Base-by-base conservation (phyloP, 2,797 vertebrate genomes). In the Sebastes minor region DNA sequence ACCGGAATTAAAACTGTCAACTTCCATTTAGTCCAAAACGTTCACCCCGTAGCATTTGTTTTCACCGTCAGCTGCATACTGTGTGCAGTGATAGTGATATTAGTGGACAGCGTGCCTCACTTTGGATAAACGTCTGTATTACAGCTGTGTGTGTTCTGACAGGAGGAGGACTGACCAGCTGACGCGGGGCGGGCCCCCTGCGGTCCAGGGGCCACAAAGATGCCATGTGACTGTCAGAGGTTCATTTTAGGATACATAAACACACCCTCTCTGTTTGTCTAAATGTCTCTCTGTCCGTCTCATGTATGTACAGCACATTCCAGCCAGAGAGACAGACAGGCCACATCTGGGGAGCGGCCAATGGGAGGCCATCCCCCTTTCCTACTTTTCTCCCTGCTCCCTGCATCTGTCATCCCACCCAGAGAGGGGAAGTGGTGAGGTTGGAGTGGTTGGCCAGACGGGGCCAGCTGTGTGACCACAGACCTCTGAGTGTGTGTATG, bases 361-460 rank as follows among this genome's bases (percentile, higher is more conserved):
- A 56, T 77, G 76, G 84, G 83, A 78, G 87, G 84, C 88, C 87
- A 5, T 65, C 76, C 86, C 87, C 73, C 81, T 85, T 52, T 82
- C 77, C 84, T 77, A 81, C 88, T 85, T 81, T 86, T 86, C 77
- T 88, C 84, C 85, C 74, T 76, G 81, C 84, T 92, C 82, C 83
- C 84, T 86, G 57, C 20, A 59, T 78, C 91, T 90, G 88, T 90
- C 91, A 95, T 95, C 94, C 95, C 95, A 96, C 95, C 95, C 95
- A 96, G 93, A 74, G 92, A 95, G 94, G 93, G 94, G 95, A 95
- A 95, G 94, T 95, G 91, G 92, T 94, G 94, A 95, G 94, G 95
- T 95, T 90, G 89, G 91, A 92, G 93, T 82, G 91, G 91, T 90
- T 91, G 88, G 94, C 92, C 94, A 94, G 92, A 89, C 77, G 70